Evolutionary conservation across 2,113 vertebrate genomes (phyloP).

Genomic region (Diadophis punctatus): DNA sequence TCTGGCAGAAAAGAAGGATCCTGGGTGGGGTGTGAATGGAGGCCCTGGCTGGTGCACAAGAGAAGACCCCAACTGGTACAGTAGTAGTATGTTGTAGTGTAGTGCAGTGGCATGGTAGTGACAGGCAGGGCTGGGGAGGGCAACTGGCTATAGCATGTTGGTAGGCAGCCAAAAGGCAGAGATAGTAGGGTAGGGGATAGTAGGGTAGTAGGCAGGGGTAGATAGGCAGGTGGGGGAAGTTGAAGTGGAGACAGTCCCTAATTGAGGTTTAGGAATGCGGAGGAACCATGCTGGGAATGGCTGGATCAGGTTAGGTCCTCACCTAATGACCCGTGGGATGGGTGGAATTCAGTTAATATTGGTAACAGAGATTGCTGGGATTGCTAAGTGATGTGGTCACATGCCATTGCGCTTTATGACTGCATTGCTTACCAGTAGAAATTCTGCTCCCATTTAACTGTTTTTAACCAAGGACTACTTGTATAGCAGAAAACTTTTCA

Average conservation of each 20-base stretch:
- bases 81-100: background rate
- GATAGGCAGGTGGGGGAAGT: background rate
- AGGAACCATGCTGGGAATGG: background rate
- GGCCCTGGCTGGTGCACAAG: background rate
- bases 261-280: background rate
- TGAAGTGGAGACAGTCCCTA: background rate
- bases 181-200: background rate
- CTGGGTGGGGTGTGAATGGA: background rate
- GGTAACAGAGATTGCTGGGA: background rate
- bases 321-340: background rate
- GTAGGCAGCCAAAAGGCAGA: background rate
- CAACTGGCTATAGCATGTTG: background rate
- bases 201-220: too few relatives aligned
- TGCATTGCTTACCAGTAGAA: background rate
- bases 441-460: background rate
- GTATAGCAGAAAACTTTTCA: background rate
- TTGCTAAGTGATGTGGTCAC: background rate
- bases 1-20: background rate
- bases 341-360: background rate
- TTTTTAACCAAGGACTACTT: background rate
- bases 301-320: background rate
- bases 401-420: background rate
- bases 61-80: background rate
- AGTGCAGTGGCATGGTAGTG: background rate
- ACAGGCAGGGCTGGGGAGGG: background rate